Evolutionary conservation across 2,113 vertebrate species (phyloP), one percentile per base, ranked within the genome.

Genomic region (Protomyctophum bolini): DNA sequence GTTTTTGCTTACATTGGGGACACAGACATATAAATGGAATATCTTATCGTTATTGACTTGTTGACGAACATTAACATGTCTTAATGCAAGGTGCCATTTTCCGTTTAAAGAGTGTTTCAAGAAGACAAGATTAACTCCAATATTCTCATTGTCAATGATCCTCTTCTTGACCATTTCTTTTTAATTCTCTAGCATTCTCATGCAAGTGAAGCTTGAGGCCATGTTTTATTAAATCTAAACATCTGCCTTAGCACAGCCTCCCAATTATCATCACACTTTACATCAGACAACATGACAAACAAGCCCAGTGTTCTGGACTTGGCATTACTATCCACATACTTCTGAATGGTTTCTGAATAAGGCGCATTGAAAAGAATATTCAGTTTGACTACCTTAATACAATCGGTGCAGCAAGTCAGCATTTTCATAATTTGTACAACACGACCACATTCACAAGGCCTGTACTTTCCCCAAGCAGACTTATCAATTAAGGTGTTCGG

Each of bases 261-360:
- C 33, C 3, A 6, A 3, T 41, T 41, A 41, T 41, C 33, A 6
- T 41, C 33, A 41, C 33, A 41, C 33, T 41, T 21, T 41, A 41
- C 82, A 11, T 10, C 70, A 78, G 71, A 64, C 70, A 8, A 46
- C 11, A 52, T n/a, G 10, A 71, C 14, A 8, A 21, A 54, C 10
- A 12, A 12, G 55, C 72, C 58, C 58, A 14, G 51, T 50, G 55
- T 51, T 10, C 58, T 5, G 12, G 66, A 79, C 66, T 59, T 11
- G 62, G 5, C 50, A 49, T 68, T n/a, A 61, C 41, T 51, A 14
- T 41, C 33, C 33, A 41, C 33, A 63, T 68, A n/a, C 50, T 70
- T 63, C 15, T 55, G 6, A 80, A 64, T 62, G 75, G 58, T 60
- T 33, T 60, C 66, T 58, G 55, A 68, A 33, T 86, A 86, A 84